Conservation (phyloP, 2,888 invertebrate species). For the Meganola albula region DNA sequence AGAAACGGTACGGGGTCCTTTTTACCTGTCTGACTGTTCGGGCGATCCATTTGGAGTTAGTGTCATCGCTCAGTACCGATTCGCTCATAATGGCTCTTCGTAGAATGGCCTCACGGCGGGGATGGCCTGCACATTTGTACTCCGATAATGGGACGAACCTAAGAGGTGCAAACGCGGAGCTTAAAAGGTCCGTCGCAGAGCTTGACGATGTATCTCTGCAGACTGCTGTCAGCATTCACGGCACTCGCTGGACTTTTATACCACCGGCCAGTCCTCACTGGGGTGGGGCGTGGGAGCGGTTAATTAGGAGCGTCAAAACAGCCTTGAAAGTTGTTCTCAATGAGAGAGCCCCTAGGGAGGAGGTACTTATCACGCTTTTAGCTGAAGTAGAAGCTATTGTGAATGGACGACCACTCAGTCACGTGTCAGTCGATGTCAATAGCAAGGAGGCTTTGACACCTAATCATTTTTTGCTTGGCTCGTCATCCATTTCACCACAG, state of each 20-base stretch:
- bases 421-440: too few relatives aligned
- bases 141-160: constrained; percentile 1
- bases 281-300: not conserved
- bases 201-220: not conserved
- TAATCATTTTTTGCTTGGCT: too few relatives aligned
- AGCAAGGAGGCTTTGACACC: too few relatives aligned
- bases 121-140: not conserved
- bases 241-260: not conserved
- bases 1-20: not conserved
- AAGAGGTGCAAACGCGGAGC: too few relatives aligned
- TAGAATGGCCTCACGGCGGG: not conserved
- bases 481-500: too few relatives aligned
- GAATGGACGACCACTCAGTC: too few relatives aligned
- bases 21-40: constrained; percentile 1
- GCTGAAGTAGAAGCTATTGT: too few relatives aligned
- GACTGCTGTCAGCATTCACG: not conserved
- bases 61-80: not conserved
- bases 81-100: not conserved
- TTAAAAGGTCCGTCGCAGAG: not conserved
- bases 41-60: not conserved
- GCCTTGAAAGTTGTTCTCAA: not conserved
- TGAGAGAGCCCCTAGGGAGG: too few relatives aligned
- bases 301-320: not conserved
- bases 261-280: too few relatives aligned
- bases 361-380: too few relatives aligned